A percentile compares a stretch with the other conserved stretches of the same genome.
These are phyloP conservation scores for Lycodopsis pacificus DNA, from an alignment of 2,797 vertebrate genomes.

Conservation along the genomic window DNA sequence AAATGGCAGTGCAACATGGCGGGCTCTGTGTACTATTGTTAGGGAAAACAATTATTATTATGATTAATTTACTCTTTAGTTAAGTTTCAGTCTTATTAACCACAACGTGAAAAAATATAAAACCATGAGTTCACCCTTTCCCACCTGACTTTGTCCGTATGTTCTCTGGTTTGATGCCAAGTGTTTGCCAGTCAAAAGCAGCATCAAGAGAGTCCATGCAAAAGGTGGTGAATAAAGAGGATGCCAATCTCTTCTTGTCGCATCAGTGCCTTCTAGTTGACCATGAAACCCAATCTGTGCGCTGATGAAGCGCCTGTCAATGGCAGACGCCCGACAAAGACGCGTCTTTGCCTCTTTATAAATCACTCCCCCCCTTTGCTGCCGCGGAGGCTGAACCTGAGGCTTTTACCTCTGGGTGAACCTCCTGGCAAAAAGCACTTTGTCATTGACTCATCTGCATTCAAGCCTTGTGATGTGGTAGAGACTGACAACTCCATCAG, in stretches of 20 bases:
- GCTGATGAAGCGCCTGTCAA: conserved; percentile 78
- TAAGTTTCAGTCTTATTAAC: neutral
- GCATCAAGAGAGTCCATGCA: conserved; percentile 13
- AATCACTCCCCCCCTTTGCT: conserved; percentile 61
- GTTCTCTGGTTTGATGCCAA: conserved; percentile 13
- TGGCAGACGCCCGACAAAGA: conserved; percentile 65
- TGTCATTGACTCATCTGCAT: conserved; percentile 82
- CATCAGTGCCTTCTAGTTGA: conserved; percentile 72
- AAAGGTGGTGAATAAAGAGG: conserved; percentile 33
- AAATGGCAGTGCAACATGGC: neutral
- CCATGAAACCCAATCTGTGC: conserved; percentile 74
- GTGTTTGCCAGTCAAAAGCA: conserved; percentile 38
- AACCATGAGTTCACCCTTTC: neutral
- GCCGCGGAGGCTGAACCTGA: conserved; percentile 53
- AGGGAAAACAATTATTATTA: neutral
- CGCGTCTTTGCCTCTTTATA: conserved; percentile 71
- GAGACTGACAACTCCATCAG: conserved; percentile 75
- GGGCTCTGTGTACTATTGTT: too few relatives aligned
- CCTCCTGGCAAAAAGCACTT: conserved; percentile 77
- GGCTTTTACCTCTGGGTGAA: conserved; percentile 72
- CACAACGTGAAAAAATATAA: neutral
- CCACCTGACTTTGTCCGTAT: neutral
- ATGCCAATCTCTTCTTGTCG: conserved; percentile 62
- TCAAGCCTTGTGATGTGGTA: conserved; percentile 58
- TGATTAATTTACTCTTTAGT: neutral